Evolutionary conservation across 2,888 invertebrate genomes (phyloP), one percentile per base, ranked within the genome.

Genomic region (Blastobasis lacticolella): DNA sequence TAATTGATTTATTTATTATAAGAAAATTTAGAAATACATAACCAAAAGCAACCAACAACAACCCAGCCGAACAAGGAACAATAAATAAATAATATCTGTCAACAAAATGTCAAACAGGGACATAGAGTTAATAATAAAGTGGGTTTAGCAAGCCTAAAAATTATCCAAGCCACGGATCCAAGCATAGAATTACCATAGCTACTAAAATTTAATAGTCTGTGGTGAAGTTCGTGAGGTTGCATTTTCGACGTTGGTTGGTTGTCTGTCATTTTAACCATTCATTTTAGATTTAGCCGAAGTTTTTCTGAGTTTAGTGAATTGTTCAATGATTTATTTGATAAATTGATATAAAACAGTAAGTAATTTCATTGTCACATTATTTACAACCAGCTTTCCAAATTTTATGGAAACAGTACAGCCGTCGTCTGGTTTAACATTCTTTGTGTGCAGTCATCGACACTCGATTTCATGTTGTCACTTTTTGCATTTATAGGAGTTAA

Each of bases 231-330:
- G 61, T 84, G 84, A 84, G 78, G 70, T 76, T 81, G 83, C 84
- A 82, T 65, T 75, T 81, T 82, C 77, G 76, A 78, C 78, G 78
- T 78, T 72, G 72, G 71, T 70, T 79, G 80, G 79, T 78, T 75
- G 9, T 5, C 55, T 58, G 56, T 66, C 66, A 66, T 71, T 67
- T 65, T 61, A 40, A 9, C 56, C 59, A 64, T 67, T 68, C 59
- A 62, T 66, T 69, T 67, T 63, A 60, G 66, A 59, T 67, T 64
- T 62, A 60, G 57, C 62, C 64, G 59, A 68, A 63, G 70, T 67
- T 61, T 58, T 49, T 52, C 46, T 42, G 49, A 49, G 49, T 55
- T 48, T 54, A 52, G 52, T 45, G 9, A 8, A 38, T 55, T 51
- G 52, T 50, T 56, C 48, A 54, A 56, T 60, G 58, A 60, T 54